phyloP scores from a whole-genome alignment of 2,113 vertebrate species.

The Sturnus vulgaris region DNA sequence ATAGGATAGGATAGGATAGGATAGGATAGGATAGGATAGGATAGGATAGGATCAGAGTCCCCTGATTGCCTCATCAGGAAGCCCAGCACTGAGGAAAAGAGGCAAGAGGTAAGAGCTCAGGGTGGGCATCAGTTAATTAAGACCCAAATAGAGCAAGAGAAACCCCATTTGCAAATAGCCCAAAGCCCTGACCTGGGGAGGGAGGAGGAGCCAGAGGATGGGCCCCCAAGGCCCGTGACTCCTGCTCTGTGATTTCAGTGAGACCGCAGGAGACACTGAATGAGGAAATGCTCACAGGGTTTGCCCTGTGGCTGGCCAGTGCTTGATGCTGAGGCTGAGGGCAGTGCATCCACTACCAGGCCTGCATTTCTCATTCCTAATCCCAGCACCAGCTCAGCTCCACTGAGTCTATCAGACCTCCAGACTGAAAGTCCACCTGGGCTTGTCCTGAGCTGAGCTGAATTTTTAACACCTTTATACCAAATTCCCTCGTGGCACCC shows the following conservation, averaged over 20 bases:
- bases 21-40: not conserved
- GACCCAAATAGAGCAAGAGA: not conserved
- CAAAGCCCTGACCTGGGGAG: fast-evolving
- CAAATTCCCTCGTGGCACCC: fast-evolving
- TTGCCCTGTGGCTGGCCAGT: fast-evolving
- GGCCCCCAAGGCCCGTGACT: not conserved
- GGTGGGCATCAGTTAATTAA: not conserved
- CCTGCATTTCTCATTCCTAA: not conserved
- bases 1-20: not conserved
- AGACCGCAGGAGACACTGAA: not conserved
- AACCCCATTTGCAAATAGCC: not conserved
- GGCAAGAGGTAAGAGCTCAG: not conserved
- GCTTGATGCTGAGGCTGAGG: fast-evolving
- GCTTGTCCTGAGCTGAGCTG: not conserved
- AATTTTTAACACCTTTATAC: not conserved
- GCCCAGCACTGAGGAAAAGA: fast-evolving
- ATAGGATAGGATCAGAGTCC: not conserved
- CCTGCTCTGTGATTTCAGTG: not conserved
- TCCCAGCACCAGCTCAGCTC: not conserved
- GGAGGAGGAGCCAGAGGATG: fast-evolving
- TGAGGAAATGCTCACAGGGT: not conserved
- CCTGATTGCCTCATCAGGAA: not conserved
- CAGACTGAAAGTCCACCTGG: not conserved
- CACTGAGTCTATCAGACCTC: not conserved
- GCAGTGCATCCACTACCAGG: fast-evolving